Base-by-base conservation (phyloP, 2,797 vertebrate species). In the Sarcoramphus papa region DNA sequence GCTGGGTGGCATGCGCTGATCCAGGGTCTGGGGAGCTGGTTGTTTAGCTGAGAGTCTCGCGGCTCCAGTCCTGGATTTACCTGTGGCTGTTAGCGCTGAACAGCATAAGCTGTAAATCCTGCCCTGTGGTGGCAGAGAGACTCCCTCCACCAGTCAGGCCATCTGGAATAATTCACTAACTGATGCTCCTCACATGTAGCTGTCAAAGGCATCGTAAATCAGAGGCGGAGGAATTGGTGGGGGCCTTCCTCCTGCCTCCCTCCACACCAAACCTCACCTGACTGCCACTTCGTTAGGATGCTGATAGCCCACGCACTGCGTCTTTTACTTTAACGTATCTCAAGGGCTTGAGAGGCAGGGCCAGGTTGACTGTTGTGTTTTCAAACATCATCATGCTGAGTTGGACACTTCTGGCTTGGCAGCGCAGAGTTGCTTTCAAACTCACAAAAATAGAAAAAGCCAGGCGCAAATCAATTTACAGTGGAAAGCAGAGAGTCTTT, bases 121-220 rank as follows among this genome's bases (percentile, higher is more conserved):
- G 57, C 67, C 70, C 65, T 81, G 48, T 69, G 24, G 59, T 53
- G 30, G 79, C 85, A 78, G 70, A 94, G 87, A 91, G 43, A 92
- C n/a, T 95, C 53, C 45, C 57, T 70, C 65, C 91, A 75, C 95
- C 25, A 63, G 6, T 90, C 91, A 82, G 64, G 59, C 92, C 83
- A 96, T 59, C 92, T 78, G 93, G 85, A 97, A 97, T 93, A 95
- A 97, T 93, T 95, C 89, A 88, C 87, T 86, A 90, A 83, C 69
- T 95, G 94, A 96, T 83, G 95, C 14, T 90, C 65, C 93, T 97
- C 48, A 14, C 47, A 88, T 85, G 69, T 87, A 80, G 63, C 76
- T 28, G 18, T 96, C 94, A 97, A 94, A 93, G 93, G 81, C 10
- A 24, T 77, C 20, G 5, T 93, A 96, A 94, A 96, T 97, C 83